Evolutionary conservation across 2,797 vertebrate species (phyloP).

Genomic region (Neosilurus mollespiculum): DNA sequence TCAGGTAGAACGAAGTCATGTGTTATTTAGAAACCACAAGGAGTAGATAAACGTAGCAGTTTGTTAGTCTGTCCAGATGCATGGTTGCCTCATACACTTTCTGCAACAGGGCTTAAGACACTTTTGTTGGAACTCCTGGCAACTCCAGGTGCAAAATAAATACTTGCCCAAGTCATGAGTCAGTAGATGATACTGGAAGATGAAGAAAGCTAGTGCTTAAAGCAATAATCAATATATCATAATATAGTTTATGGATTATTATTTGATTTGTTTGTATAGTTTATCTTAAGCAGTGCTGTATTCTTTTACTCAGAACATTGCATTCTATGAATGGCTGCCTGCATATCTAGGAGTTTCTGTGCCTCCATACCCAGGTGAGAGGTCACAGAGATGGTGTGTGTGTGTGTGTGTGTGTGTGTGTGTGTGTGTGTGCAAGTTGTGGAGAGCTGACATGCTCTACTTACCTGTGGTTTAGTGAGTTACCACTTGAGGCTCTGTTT

Average conservation of each 20-base stretch:
- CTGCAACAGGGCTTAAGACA: conserved; percentile 31
- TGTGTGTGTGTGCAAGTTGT: conserved; percentile 14
- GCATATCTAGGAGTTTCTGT: conserved; percentile 64
- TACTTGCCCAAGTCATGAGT: conserved; percentile 15
- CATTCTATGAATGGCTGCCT: conserved; percentile 92
- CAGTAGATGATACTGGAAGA: conserved; percentile 20
- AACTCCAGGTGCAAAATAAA: conserved; percentile 21
- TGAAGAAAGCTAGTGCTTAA: conserved; percentile 2
- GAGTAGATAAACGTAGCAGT: conserved; percentile 36
- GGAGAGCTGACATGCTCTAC: conserved; percentile 60
- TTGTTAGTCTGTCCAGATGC: conserved; percentile 42
- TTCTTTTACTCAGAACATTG: conserved; percentile 77
- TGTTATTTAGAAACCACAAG: conserved; percentile 59
- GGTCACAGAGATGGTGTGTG: conserved; percentile 30
- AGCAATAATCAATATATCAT: neutral
- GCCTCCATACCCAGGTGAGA: conserved; percentile 80
- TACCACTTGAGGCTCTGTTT: conserved; percentile 57
- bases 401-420: conserved; percentile 42
- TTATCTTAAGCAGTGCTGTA: conserved; percentile 28
- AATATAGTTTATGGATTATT: neutral
- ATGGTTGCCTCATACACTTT: conserved; percentile 38
- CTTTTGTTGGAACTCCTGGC: conserved; percentile 39
- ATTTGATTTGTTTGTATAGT: conserved; percentile 14
- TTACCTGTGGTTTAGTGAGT: conserved; percentile 66
- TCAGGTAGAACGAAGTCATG: conserved; percentile 80